A percentile compares a stretch with the other conserved stretches of the same genome.
Conservation (phyloP, 2,113 vertebrate genomes). For the Oenanthe melanoleuca region DNA sequence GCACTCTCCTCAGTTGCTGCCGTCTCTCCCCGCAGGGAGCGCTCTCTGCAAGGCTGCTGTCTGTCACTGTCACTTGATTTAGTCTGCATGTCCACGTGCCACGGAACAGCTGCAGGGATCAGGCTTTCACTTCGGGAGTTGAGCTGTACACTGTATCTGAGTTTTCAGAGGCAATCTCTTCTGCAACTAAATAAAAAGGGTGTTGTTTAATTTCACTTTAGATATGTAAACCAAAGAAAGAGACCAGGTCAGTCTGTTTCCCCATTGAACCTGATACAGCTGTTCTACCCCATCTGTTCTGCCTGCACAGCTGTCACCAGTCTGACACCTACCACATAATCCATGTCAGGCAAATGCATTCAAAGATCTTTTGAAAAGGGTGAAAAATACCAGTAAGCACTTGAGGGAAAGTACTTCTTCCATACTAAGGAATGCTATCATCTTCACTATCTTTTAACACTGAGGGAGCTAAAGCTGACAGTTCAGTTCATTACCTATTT, state of each 20-base stretch:
- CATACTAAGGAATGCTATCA: neutral
- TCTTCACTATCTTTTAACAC: neutral
- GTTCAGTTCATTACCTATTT: conserved; percentile 65
- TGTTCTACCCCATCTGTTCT: neutral
- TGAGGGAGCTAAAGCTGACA: neutral
- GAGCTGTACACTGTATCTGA: conserved; percentile 87
- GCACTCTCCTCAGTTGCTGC: conserved; percentile 67
- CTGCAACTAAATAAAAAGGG: conserved; percentile 68
- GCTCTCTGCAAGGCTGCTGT: conserved; percentile 62
- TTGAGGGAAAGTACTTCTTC: neutral
- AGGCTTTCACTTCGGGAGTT: conserved; percentile 92
- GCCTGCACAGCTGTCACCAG: neutral
- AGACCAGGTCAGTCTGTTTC: neutral
- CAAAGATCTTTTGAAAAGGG: neutral
- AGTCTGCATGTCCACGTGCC: conserved; percentile 58
- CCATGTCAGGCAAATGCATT: neutral
- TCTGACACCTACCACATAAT: neutral
- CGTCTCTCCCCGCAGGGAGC: conserved; percentile 69
- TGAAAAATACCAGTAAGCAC: neutral
- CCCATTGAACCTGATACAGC: neutral
- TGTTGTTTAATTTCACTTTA: neutral
- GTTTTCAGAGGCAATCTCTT: conserved; percentile 93
- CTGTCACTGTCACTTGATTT: conserved; percentile 68
- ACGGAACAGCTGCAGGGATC: conserved; percentile 57
- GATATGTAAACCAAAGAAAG: neutral